phyloP scores from a whole-genome alignment of 2,888 invertebrate species.

The Meliscaeva auricollis region DNA sequence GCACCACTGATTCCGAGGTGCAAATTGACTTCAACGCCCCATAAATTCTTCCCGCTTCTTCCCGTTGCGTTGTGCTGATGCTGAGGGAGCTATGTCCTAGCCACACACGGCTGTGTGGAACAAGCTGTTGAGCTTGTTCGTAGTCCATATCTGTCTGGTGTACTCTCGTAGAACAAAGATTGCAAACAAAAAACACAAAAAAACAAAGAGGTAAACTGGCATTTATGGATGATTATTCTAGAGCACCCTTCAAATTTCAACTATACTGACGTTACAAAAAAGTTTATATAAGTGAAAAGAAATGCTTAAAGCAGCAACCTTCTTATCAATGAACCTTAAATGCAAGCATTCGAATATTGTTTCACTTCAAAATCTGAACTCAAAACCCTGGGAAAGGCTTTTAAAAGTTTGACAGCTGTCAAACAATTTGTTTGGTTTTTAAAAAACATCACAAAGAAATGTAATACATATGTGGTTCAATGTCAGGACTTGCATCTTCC shows the following conservation, averaged over 20 bases:
- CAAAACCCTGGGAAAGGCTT: too few species aligned
- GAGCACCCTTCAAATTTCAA: slow-evolving; percentile 7
- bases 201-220: background rate
- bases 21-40: slow-evolving; percentile 77
- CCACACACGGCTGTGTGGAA: slow-evolving; percentile 50
- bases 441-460: too few species aligned
- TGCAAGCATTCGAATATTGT: too few species aligned
- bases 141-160: slow-evolving; percentile 63
- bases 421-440: too few species aligned
- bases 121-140: slow-evolving; percentile 67
- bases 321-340: too few species aligned
- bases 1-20: slow-evolving; percentile 74
- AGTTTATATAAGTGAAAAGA: too few species aligned
- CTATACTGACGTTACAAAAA: background rate
- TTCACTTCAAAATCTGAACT: too few species aligned
- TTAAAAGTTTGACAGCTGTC: too few species aligned
- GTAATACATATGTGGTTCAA: too few species aligned
- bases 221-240: background rate
- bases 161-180: slow-evolving; percentile 33
- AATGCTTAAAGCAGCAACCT: too few species aligned
- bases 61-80: background rate
- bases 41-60: slow-evolving; percentile 73
- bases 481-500: too few species aligned
- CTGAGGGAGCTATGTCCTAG: slow-evolving; percentile 13
- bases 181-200: slow-evolving; percentile 21